Conservation (phyloP, 2,888 invertebrate species). For the Branchipolynoe longqiensis region DNA sequence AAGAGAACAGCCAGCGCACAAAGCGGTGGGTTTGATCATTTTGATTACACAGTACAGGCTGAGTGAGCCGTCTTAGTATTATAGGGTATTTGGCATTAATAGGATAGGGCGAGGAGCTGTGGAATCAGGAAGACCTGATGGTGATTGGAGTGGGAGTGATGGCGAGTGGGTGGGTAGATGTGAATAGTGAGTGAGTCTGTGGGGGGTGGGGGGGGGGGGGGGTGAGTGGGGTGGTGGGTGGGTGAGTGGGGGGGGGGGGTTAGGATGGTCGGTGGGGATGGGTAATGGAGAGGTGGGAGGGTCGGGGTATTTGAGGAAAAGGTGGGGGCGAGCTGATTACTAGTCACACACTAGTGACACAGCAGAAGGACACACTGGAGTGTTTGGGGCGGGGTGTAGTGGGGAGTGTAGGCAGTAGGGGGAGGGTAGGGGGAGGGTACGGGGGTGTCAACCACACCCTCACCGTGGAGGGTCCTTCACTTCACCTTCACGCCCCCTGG, state of each 20-base stretch:
- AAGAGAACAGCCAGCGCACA: too few relatives aligned
- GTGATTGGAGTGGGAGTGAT: too few relatives aligned
- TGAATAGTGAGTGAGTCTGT: too few relatives aligned
- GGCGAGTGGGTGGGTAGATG: too few relatives aligned
- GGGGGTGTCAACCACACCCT: conserved; percentile 9
- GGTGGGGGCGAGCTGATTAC: too few relatives aligned
- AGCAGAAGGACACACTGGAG: background rate
- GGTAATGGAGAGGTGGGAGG: background rate
- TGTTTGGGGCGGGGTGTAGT: background rate
- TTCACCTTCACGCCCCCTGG: background rate
- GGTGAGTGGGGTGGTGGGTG: background rate
- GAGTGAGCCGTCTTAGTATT: too few relatives aligned
- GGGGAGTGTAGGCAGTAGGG: background rate
- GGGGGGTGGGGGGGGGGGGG: background rate
- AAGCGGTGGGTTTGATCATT: too few relatives aligned
- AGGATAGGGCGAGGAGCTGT: too few relatives aligned
- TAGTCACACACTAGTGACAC: too few relatives aligned
- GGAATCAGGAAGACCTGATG: too few relatives aligned
- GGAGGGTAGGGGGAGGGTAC: background rate
- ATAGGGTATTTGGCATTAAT: too few relatives aligned
- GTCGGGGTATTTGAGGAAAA: background rate
- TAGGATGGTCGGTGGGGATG: background rate
- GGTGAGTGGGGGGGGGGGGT: background rate
- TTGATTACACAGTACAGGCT: too few relatives aligned
- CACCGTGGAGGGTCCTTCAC: background rate